A percentile compares a stretch with the other conserved stretches of the same genome.
Evolutionary conservation across 1,140 invertebrate species (phyloP).

Genomic region (Pseudomyrmex pallidus): DNA sequence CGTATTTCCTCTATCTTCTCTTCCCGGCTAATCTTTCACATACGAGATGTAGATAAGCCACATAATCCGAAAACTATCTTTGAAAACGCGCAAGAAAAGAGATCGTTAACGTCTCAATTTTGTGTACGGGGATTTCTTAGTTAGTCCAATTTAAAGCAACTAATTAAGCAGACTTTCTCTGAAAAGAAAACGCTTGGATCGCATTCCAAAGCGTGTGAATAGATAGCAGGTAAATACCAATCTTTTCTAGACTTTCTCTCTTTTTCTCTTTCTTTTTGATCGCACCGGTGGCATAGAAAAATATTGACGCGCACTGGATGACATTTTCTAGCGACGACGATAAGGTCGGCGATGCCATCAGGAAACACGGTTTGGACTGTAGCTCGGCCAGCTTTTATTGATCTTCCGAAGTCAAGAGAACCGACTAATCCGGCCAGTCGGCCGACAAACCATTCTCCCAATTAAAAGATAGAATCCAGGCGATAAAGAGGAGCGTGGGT

Average conservation of each 20-base stretch:
- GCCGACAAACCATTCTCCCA: conserved; percentile 54
- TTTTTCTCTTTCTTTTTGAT: not conserved
- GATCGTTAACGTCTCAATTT: no score
- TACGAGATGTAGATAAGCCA: not conserved
- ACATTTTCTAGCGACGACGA: conserved; percentile 59
- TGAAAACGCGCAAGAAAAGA: no score
- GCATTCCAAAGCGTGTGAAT: not conserved
- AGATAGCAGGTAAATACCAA: not conserved
- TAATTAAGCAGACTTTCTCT: not conserved
- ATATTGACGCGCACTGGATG: conserved; percentile 68
- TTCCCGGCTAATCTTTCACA: not conserved
- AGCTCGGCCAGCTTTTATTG: conserved; percentile 64
- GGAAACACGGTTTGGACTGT: conserved; percentile 49
- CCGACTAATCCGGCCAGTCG: conserved; percentile 60
- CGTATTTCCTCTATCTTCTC: no score
- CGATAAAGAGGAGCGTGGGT: not conserved
- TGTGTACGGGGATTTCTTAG: no score
- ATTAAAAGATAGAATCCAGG: conserved; percentile 71
- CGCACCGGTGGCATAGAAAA: conserved; percentile 59
- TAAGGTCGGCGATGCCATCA: conserved; percentile 22
- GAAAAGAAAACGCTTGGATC: not conserved
- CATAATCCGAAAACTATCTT: not conserved
- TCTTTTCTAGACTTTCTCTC: not conserved
- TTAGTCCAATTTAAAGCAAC: no score
- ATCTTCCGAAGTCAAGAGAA: conserved; percentile 67